Evolutionary conservation across 2,888 invertebrate genomes (phyloP).

Genomic region (Pristionchus entomophagus): DNA sequence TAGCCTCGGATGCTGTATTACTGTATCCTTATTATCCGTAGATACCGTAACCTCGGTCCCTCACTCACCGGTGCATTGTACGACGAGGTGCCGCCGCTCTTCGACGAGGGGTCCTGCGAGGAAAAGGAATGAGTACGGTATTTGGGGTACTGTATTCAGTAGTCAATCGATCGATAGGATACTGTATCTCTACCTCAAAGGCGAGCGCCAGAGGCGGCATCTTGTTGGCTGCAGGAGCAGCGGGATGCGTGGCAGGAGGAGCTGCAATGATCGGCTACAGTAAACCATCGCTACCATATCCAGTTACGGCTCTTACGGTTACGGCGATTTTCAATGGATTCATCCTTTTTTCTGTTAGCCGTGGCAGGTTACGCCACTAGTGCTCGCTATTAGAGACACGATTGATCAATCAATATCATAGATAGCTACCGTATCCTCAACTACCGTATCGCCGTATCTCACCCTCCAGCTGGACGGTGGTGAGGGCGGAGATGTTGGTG

Average conservation of each 20-base stretch:
- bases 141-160: too few relatives aligned
- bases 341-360: too few relatives aligned
- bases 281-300: too few relatives aligned
- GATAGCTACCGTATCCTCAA: too few relatives aligned
- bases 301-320: too few relatives aligned
- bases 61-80: neutral
- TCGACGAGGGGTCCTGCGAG: neutral
- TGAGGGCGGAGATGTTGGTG: slow-evolving; percentile 23
- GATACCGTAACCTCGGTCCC: too few relatives aligned
- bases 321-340: too few relatives aligned
- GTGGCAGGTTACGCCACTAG: too few relatives aligned
- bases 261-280: slow-evolving; percentile 44
- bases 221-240: neutral
- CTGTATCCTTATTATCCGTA: neutral
- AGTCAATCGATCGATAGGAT: too few relatives aligned
- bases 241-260: neutral
- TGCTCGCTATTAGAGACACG: too few relatives aligned
- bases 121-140: neutral
- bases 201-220: slow-evolving; percentile 22
- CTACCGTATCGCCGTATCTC: too few relatives aligned
- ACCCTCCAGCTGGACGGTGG: slow-evolving; percentile 21
- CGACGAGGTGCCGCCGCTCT: neutral
- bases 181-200: slow-evolving; percentile 19
- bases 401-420: too few relatives aligned
- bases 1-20: neutral